These are phyloP conservation scores for Brachymystax lenok DNA, from an alignment of 2,797 vertebrate species.

Conservation along the genomic window DNA sequence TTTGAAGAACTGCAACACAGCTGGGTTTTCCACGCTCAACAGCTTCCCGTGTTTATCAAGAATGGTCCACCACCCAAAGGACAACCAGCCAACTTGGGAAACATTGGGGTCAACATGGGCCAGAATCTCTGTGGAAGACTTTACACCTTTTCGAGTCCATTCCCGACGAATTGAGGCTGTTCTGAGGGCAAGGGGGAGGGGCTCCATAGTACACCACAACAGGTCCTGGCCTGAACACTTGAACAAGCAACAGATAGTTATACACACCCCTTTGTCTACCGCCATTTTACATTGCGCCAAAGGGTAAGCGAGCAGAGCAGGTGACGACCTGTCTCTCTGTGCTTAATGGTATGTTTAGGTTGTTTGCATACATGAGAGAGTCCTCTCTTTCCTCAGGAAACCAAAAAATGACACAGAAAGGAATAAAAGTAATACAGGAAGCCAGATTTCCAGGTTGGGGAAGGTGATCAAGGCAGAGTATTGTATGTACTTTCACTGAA, in stretches of 20 bases:
- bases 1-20: too few relatives aligned
- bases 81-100: too few relatives aligned
- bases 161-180: too few relatives aligned
- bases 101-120: too few relatives aligned
- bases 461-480: slow-evolving; percentile 35
- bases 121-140: too few relatives aligned
- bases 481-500: slow-evolving; percentile 22
- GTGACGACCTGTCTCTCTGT: not conserved
- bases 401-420: not conserved
- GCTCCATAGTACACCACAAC: slow-evolving; percentile 12
- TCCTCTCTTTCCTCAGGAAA: not conserved
- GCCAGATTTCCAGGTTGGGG: slow-evolving; percentile 61
- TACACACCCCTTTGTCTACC: slow-evolving; percentile 9
- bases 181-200: not conserved
- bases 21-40: too few relatives aligned
- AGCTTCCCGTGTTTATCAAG: too few relatives aligned
- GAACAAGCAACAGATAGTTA: slow-evolving; percentile 12
- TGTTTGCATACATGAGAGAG: slow-evolving; percentile 12
- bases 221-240: slow-evolving; percentile 20
- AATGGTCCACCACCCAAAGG: too few relatives aligned
- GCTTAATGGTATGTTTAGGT: slow-evolving; percentile 14
- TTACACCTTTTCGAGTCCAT: too few relatives aligned
- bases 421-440: not conserved
- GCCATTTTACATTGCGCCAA: slow-evolving; percentile 29
- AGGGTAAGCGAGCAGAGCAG: slow-evolving; percentile 19